A percentile compares a stretch with the other conserved stretches of the same genome.
These are phyloP conservation scores for Hypanus sabinus DNA, from an alignment of 2,113 vertebrate genomes.

Conservation along the genomic window DNA sequence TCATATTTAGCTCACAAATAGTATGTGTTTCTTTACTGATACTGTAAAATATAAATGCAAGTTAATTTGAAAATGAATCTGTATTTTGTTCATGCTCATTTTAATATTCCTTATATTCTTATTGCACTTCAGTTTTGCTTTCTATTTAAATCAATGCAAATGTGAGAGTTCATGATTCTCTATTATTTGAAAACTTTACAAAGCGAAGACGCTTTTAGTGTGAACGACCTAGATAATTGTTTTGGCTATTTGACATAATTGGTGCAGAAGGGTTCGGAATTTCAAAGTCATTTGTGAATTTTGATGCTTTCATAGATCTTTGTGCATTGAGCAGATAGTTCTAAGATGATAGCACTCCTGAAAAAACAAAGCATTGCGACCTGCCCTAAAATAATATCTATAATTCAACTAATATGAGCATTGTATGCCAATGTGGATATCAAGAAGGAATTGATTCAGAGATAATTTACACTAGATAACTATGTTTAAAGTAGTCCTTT, in stretches of 20 bases:
- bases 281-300: background rate
- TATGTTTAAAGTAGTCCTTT: background rate
- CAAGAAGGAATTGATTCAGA: conserved; percentile 9
- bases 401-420: background rate
- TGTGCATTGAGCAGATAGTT: background rate
- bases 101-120: background rate
- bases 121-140: background rate
- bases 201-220: background rate
- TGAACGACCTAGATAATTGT: background rate
- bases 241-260: background rate
- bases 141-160: background rate
- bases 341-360: background rate
- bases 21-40: background rate
- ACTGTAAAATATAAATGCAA: background rate
- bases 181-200: background rate
- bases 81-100: too few species aligned
- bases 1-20: background rate
- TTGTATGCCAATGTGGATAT: background rate
- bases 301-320: background rate
- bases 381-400: background rate
- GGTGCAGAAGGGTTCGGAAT: conserved; percentile 11
- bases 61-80: background rate
- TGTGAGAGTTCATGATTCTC: background rate
- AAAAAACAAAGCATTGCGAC: background rate
- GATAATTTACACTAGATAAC: background rate